A percentile compares a stretch with the other conserved stretches of the same genome.
phyloP scores from a whole-genome alignment of 2,888 invertebrate species.

The Drosophila nigricruria region DNA sequence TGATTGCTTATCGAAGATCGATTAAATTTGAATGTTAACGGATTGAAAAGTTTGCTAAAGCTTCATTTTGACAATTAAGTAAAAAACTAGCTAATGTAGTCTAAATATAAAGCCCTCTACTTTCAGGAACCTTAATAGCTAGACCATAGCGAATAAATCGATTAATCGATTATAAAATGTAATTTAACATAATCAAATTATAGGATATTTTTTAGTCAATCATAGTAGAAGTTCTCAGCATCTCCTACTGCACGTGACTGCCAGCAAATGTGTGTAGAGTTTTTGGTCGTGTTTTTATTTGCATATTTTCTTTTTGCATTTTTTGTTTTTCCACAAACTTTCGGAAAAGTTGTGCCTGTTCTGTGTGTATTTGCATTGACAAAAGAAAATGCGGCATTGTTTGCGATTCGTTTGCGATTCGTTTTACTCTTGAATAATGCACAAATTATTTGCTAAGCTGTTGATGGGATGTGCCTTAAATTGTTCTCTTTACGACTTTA shows the following conservation, averaged over 20 bases:
- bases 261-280: conserved; percentile 41
- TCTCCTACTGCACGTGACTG: conserved; percentile 63
- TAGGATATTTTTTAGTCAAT: conserved; percentile 24
- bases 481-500: conserved; percentile 33
- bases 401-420: conserved; percentile 36
- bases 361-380: conserved; percentile 53
- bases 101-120: no score
- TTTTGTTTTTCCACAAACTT: conserved; percentile 48
- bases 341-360: conserved; percentile 49
- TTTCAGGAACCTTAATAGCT: no score
- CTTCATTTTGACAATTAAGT: no score
- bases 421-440: conserved; percentile 51
- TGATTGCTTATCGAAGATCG: not conserved
- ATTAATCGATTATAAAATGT: no score
- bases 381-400: conserved; percentile 64
- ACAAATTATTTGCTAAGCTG: conserved; percentile 56
- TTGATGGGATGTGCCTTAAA: conserved; percentile 22
- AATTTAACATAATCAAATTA: not conserved
- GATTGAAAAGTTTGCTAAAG: no score
- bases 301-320: conserved; percentile 31
- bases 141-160: no score
- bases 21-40: no score
- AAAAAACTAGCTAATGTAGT: no score
- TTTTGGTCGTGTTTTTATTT: conserved; percentile 46
- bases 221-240: not conserved